Evolutionary conservation across 2,888 invertebrate genomes (phyloP).

Genomic region (Lepeophtheirus nordmannii): DNA sequence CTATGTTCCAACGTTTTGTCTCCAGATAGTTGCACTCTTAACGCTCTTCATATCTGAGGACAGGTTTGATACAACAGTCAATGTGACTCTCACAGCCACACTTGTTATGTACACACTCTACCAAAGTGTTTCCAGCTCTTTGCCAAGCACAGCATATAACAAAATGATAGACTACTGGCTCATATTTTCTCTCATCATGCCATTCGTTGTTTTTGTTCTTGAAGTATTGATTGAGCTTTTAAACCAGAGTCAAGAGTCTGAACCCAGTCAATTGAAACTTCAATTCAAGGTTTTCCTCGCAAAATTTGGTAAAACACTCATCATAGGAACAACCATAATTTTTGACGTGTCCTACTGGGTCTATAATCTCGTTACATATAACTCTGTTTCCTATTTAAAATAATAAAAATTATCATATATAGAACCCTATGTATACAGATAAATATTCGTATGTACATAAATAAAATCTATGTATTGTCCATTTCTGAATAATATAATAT

Average conservation of each 20-base stretch:
- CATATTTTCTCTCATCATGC: conserved; percentile 14
- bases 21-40: conserved; percentile 1
- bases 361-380: too few relatives aligned
- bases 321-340: too few relatives aligned
- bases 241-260: background rate
- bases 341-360: too few relatives aligned
- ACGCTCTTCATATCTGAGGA: conserved; percentile 15
- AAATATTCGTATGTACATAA: too few relatives aligned
- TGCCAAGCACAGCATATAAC: conserved; percentile 15
- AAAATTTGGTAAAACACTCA: too few relatives aligned
- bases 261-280: too few relatives aligned
- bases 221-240: conserved; percentile 3
- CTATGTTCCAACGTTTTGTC: conserved; percentile 3
- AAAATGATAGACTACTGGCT: conserved; percentile 21
- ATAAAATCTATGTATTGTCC: too few relatives aligned
- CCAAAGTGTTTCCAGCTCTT: conserved; percentile 4
- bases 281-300: too few relatives aligned
- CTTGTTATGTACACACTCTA: conserved; percentile 20
- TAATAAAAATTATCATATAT: too few relatives aligned
- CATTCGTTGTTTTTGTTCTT: conserved; percentile 9
- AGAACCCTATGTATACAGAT: too few relatives aligned
- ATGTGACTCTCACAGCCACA: conserved; percentile 14
- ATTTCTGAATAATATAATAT: too few relatives aligned
- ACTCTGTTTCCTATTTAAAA: too few relatives aligned
- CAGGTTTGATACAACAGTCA: conserved; percentile 13